Base-by-base conservation (phyloP, 2,888 invertebrate species). In the Dryobota labecula region DNA sequence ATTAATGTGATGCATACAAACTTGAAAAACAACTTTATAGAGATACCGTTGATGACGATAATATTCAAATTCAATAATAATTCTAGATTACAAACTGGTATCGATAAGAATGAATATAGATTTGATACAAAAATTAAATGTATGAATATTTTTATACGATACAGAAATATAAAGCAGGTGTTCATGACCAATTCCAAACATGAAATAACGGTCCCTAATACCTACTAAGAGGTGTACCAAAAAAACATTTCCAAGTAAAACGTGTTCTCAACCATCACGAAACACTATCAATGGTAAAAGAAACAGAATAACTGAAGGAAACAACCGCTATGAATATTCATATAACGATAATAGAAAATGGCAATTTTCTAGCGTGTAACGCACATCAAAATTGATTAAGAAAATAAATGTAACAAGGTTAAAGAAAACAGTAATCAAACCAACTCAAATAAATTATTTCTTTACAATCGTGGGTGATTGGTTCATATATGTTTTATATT, bases 331-430 rank as follows among this genome's bases (percentile, higher is more conserved):
- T 51, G 33, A 38, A 61, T 67, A 64, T 78, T 60, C 56, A 64
- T 56, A 27, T 33, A 30, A 30, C 45, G 13, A 60, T 68, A 54
- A 43, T 7, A 58, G 43, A 65, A 69, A 68, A 68, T 20, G 11
- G 27, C 27, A 68, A 78, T 64, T 77, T 78, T 54, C 41, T 8
- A 65, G 38, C 18, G 8, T 45, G n/a, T 38, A 63, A 70, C 41
- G 60, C 18, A 38, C 38, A 56, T 64, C 3, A 54, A 76, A 62
- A 58, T 70, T 70, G 24, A 77, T 43, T 68, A 57, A 13, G 20
- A 70, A 69, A 69, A 57, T 60, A 62, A 67, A 76, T 66, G 64
- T 61, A 73, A 72, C 49, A 30, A 75, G 70, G 74, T 77, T 71
- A 63, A 76, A 79, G 65, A 71, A 75, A 57, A 70, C 69, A 73